Base-by-base conservation (phyloP, 1,140 invertebrate species). In the Homarus americanus region DNA sequence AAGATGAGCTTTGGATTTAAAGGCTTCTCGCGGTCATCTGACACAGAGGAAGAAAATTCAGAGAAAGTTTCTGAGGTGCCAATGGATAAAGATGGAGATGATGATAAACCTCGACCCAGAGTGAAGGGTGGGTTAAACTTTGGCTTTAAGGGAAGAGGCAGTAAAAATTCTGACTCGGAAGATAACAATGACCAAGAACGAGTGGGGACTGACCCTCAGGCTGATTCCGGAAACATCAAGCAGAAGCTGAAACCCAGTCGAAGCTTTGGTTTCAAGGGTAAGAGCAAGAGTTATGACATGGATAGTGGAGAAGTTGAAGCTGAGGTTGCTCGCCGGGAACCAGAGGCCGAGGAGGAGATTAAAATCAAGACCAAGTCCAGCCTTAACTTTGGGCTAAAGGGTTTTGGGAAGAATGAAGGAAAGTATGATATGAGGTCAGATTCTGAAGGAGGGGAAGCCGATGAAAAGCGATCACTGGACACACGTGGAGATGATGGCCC, bases 1-100 rank as follows among this genome's bases (percentile, higher is more conserved):
- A 91, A 87, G 53, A 91, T 87, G 84, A 91, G 78, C 69, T 91
- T 91, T 44, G 85, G 91, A 34, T 91, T 91, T 41, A 87, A 87
- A 34, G 91, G 91, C 17, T 91, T 91, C 36, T 72, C 84, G 28
- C 66, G 66, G 28, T 87, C 84, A 15, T 91, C 91, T 5, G 91
- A 91, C 58, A 91, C 91, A 1, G 91, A 91, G 36, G 91, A 91
- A 66, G 91, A 91, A 34, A 32, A 83, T 69, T 49, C 73, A 7
- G 91, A 87, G 49, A 87, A 82, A 32, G 84, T 87, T 15, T 82
- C 91, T 0, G 82, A 75, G 36, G 76, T 63, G 15, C 73, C 91
- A 7, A 82, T 72, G 63, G 75, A 87, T 20, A 73, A 53, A 75
- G 91, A 83, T 49, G 91, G 49, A 20, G 84, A 83, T 7, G 91